These are phyloP conservation scores for Chrysolina oricalcia DNA, from an alignment of 2,888 invertebrate genomes.

Conservation along the genomic window DNA sequence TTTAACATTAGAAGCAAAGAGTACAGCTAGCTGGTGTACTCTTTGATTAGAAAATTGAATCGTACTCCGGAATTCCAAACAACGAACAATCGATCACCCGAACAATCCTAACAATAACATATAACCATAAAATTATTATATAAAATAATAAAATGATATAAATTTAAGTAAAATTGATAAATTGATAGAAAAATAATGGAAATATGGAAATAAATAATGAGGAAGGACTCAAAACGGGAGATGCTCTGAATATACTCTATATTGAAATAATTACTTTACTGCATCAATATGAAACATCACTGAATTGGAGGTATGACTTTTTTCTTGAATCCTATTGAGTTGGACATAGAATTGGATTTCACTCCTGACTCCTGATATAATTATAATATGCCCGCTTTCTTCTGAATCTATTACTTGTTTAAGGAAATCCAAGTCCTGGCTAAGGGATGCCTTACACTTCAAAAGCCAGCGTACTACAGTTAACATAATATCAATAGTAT, in stretches of 20 bases:
- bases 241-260: conserved; percentile 81
- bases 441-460: conserved; percentile 74
- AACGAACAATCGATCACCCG: too few species aligned
- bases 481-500: conserved; percentile 78
- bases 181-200: background rate
- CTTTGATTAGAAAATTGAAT: too few species aligned
- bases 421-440: conserved; percentile 72
- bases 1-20: too few species aligned
- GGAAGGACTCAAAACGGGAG: conserved; percentile 78
- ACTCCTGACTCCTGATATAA: background rate
- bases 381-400: too few species aligned
- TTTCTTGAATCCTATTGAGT: background rate
- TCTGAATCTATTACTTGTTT: conserved; percentile 61
- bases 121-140: too few species aligned
- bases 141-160: background rate
- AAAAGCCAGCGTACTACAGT: conserved; percentile 78
- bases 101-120: too few species aligned
- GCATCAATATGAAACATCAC: conserved; percentile 75
- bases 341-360: too few species aligned
- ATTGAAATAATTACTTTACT: conserved; percentile 81
- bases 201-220: conserved; percentile 23
- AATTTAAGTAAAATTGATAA: background rate
- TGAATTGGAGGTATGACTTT: conserved; percentile 64
- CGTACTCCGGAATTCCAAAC: too few species aligned
- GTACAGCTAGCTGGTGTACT: too few species aligned